phyloP scores from a whole-genome alignment of 2,797 vertebrate species.

The Fistularia tabacaria region DNA sequence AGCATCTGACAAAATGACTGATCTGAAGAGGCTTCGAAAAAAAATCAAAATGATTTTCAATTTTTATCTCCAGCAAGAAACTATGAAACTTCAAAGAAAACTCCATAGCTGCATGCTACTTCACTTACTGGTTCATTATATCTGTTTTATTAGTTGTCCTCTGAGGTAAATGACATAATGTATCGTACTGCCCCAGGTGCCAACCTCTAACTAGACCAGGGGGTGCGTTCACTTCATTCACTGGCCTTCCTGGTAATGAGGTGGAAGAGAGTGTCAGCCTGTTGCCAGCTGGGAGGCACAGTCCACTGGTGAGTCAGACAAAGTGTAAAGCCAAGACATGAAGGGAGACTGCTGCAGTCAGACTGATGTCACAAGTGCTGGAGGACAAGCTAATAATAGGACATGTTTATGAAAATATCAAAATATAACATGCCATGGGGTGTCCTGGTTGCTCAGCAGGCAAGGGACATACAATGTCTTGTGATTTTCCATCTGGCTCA shows the following conservation, averaged over 20 bases:
- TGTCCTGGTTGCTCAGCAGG: conserved; percentile 45
- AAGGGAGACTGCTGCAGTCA: conserved; percentile 58
- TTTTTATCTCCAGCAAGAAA: conserved; percentile 23
- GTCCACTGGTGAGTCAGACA: conserved; percentile 69
- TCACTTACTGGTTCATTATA: conserved; percentile 42
- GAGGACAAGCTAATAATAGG: conserved; percentile 74
- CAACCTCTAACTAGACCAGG: conserved; percentile 57
- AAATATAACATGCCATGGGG: conserved; percentile 57
- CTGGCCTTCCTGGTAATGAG: conserved; percentile 67
- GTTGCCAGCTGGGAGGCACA: conserved; percentile 66
- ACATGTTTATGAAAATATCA: conserved; percentile 65
- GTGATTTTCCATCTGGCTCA: conserved; percentile 39
- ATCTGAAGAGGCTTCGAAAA: conserved; percentile 30
- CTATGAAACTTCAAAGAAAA: conserved; percentile 25
- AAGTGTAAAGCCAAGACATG: conserved; percentile 65
- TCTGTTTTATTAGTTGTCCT: conserved; percentile 45
- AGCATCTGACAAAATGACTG: conserved; percentile 35
- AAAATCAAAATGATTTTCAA: conserved; percentile 28
- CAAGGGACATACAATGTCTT: conserved; percentile 23
- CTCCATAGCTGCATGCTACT: conserved; percentile 26
- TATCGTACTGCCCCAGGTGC: conserved; percentile 57
- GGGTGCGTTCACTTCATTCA: conserved; percentile 53
- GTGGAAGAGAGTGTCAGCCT: conserved; percentile 61
- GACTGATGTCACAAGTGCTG: conserved; percentile 61
- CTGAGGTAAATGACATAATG: conserved; percentile 48